Evolutionary conservation across 35 echinoderm and acorn worm genomes (phyloP).

Genomic region (Holothuria glaberrima): DNA sequence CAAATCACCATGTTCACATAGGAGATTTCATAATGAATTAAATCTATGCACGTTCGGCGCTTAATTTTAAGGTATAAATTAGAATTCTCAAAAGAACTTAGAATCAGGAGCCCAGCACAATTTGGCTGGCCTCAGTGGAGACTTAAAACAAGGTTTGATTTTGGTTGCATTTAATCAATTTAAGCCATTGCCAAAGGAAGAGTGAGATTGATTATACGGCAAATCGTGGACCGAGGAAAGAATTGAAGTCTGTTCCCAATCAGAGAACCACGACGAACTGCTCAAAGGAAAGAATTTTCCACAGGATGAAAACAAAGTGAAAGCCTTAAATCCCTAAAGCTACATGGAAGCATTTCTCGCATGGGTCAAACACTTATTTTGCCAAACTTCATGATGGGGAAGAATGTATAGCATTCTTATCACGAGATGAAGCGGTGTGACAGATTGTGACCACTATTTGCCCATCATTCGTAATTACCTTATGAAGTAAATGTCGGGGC

Average conservation of each 20-base stretch:
- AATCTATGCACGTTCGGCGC: too few species aligned
- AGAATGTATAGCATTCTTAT: not conserved
- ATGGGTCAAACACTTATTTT: constrained; percentile 8
- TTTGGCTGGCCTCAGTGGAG: constrained; percentile 15
- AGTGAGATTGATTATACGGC: constrained; percentile 7
- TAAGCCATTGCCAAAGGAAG: constrained; percentile 33
- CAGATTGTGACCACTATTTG: too few species aligned
- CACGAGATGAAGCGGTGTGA: not conserved
- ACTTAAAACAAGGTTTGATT: constrained; percentile 46
- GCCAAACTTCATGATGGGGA: not conserved
- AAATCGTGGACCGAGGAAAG: constrained; percentile 15
- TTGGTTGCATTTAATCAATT: constrained; percentile 55
- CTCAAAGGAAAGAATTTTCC: constrained; percentile 26
- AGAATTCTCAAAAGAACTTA: too few species aligned
- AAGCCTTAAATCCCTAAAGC: not conserved
- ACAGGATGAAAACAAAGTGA: not conserved
- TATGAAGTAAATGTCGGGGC: too few species aligned
- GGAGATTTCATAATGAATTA: too few species aligned
- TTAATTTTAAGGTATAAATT: too few species aligned
- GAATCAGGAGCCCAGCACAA: not conserved
- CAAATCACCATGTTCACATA: too few species aligned
- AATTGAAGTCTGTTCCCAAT: constrained; percentile 27
- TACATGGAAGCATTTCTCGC: not conserved
- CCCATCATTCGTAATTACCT: too few species aligned
- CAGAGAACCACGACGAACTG: not conserved